Conservation (phyloP, 2,113 vertebrate species). For the Phalacrocorax brasilianus region DNA sequence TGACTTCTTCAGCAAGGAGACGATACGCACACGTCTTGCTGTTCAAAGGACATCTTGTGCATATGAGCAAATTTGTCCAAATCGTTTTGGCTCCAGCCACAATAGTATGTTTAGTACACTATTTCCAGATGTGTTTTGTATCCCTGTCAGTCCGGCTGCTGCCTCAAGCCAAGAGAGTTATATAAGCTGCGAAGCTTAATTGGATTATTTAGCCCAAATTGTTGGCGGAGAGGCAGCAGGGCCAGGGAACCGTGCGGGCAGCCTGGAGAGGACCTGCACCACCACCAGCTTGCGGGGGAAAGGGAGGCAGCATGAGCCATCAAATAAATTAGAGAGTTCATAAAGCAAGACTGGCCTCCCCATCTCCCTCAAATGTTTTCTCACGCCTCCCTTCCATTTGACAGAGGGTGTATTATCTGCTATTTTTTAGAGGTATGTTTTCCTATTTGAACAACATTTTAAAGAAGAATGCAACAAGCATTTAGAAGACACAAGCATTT, state of each 20-base stretch:
- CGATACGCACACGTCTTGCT: background rate
- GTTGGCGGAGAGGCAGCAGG: background rate
- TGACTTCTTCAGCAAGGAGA: background rate
- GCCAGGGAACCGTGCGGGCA: background rate
- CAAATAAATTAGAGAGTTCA: background rate
- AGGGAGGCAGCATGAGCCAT: background rate
- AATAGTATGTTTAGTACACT: background rate
- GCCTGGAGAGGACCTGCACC: background rate
- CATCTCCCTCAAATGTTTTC: background rate
- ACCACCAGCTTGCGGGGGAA: rapidly evolving
- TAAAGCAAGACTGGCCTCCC: background rate
- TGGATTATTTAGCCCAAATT: slow-evolving; percentile 52
- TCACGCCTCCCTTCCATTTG: background rate
- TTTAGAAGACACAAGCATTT: background rate
- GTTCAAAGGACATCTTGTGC: slow-evolving; percentile 40
- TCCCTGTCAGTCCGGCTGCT: background rate
- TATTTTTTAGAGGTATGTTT: background rate
- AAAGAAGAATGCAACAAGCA: background rate
- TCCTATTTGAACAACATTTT: background rate
- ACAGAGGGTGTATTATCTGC: background rate
- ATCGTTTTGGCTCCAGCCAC: background rate
- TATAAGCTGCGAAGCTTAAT: slow-evolving; percentile 50
- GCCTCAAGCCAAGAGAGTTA: slow-evolving; percentile 31
- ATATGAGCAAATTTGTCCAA: slow-evolving; percentile 14
- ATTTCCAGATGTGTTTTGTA: slow-evolving; percentile 54